These are phyloP conservation scores for Bradysia coprophila DNA, from an alignment of 1,140 invertebrate genomes.

Conservation along the genomic window DNA sequence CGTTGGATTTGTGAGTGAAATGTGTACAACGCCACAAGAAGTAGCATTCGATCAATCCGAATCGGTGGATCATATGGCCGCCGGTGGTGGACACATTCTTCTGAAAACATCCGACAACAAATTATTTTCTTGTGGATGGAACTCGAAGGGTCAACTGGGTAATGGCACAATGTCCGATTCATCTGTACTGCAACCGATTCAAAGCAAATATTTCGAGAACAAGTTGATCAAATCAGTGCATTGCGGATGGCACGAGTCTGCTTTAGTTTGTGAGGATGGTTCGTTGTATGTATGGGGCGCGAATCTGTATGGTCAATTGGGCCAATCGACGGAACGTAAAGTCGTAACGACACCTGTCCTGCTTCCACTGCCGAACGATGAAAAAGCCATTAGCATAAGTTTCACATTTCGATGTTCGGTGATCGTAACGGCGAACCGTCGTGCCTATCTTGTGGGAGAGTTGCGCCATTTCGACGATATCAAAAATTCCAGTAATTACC, in stretches of 20 bases:
- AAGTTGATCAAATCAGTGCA: constrained; percentile 35
- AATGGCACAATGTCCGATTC: constrained; percentile 15
- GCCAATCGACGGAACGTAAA: constrained; percentile 29
- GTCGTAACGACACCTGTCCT: constrained; percentile 22
- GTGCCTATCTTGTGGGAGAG: constrained; percentile 17
- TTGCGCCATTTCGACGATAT: constrained; percentile 6
- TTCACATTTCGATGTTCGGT: constrained; percentile 49
- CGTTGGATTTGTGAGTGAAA: constrained; percentile 42
- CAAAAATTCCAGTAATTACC: not conserved
- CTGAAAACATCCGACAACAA: constrained; percentile 42
- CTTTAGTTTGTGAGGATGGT: constrained; percentile 40
- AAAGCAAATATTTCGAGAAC: constrained; percentile 16
- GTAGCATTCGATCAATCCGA: constrained; percentile 14
- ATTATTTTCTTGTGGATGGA: constrained; percentile 74
- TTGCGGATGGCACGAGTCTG: constrained; percentile 54
- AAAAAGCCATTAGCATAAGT: constrained; percentile 22
- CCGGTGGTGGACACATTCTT: constrained; percentile 58
- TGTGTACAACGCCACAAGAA: constrained; percentile 36
- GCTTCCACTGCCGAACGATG: constrained; percentile 16
- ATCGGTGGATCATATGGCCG: constrained; percentile 36
- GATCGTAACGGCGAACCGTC: constrained; percentile 36
- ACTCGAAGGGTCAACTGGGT: constrained; percentile 62
- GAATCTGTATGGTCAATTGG: constrained; percentile 52
- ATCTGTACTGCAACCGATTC: constrained; percentile 9
- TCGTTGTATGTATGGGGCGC: constrained; percentile 56